Percentiles rank a stretch among this genome's conserved stretches.
Conservation (phyloP, 53 echinoderm and acorn worm species). For the Arbacia lixula region DNA sequence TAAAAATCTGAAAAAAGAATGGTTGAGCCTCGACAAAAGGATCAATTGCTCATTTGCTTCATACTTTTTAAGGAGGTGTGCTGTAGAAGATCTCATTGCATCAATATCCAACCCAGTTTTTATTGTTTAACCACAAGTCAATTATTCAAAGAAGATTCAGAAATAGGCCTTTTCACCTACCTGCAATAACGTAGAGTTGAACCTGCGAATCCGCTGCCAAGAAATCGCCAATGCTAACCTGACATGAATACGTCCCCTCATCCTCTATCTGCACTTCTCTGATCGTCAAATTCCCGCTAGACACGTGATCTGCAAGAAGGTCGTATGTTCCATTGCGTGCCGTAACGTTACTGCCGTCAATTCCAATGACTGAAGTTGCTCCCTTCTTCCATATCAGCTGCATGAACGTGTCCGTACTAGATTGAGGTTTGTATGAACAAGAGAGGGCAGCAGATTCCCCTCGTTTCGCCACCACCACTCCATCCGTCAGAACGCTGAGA, state of each 20-base stretch:
- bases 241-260: background rate
- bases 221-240: background rate
- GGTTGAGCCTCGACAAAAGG: no score
- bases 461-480: background rate
- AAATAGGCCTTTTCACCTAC: no score
- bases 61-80: no score
- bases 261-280: conserved; percentile 12
- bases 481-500: background rate
- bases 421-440: background rate
- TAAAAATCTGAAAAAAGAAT: no score
- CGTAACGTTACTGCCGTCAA: no score
- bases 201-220: background rate
- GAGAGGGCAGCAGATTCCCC: background rate
- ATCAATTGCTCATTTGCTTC: no score
- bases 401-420: background rate
- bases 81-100: no score
- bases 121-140: no score
- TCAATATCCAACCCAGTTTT: no score
- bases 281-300: conserved; percentile 25
- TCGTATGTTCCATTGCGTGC: background rate
- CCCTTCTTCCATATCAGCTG: background rate
- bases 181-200: background rate
- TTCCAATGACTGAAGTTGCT: background rate
- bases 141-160: no score
- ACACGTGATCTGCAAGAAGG: background rate